Conservation (phyloP, 2,888 invertebrate genomes). For the Lasiommata megera region DNA sequence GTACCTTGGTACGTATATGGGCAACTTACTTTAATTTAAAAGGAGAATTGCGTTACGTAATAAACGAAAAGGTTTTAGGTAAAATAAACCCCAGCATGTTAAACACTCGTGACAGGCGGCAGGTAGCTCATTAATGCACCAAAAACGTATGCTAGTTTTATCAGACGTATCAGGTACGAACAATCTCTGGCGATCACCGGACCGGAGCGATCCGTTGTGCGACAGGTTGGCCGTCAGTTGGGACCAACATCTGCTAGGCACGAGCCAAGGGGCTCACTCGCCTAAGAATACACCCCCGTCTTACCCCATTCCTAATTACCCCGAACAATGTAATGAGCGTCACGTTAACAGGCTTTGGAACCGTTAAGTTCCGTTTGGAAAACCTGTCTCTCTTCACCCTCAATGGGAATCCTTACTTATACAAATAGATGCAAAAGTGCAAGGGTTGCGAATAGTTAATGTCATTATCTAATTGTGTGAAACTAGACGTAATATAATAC, state of each 20-base stretch:
- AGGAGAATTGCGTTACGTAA: not conserved
- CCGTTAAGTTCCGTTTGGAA: constrained; percentile 77
- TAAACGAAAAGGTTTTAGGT: not conserved
- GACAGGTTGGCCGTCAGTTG: constrained; percentile 79
- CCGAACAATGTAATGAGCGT: constrained; percentile 45
- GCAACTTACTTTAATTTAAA: not conserved
- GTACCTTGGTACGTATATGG: not conserved
- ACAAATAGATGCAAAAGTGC: constrained; percentile 59
- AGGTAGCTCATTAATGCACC: constrained; percentile 58
- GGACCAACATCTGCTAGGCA: constrained; percentile 67
- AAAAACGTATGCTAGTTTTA: constrained; percentile 51
- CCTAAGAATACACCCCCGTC: constrained; percentile 72
- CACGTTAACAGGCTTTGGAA: constrained; percentile 64
- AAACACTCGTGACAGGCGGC: constrained; percentile 12
- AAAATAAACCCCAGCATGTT: constrained; percentile 1
- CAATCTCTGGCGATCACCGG: constrained; percentile 65
- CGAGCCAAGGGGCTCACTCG: constrained; percentile 47
- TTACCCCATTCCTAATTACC: constrained; percentile 67
- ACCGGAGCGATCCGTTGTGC: constrained; percentile 75
- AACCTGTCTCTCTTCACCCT: constrained; percentile 61
- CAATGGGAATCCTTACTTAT: constrained; percentile 51
- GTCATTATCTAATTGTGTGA: constrained; percentile 58
- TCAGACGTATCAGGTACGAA: constrained; percentile 55
- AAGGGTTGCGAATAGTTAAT: constrained; percentile 73
- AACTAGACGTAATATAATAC: constrained; percentile 58